Percentiles rank a stretch among this genome's conserved stretches.
phyloP scores from a whole-genome alignment of 2,888 invertebrate genomes.

The Leptinotarsa juncta region DNA sequence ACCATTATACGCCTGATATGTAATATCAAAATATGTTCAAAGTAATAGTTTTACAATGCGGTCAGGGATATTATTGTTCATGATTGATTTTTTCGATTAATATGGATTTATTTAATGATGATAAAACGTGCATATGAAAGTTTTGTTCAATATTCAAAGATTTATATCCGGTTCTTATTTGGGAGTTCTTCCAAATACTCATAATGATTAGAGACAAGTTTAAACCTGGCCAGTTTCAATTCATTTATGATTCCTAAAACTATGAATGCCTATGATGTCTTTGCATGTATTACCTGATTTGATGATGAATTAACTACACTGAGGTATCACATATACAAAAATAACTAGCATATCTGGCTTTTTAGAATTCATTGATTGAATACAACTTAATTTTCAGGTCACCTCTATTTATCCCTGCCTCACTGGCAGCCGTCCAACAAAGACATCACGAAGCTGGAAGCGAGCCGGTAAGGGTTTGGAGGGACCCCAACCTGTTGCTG shows the following conservation, averaged over 20 bases:
- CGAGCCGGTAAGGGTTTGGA: conserved; percentile 68
- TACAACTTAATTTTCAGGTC: conserved; percentile 50
- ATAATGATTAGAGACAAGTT: too few species aligned
- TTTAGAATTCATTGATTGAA: too few species aligned
- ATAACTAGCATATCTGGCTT: neutral
- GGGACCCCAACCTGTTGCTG: conserved; percentile 70
- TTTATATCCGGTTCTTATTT: too few species aligned
- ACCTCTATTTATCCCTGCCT: conserved; percentile 57
- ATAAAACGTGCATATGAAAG: too few species aligned
- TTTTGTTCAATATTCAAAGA: too few species aligned
- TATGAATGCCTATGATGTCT: neutral
- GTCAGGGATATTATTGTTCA: neutral
- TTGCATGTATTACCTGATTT: conserved; percentile 22
- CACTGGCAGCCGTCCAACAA: conserved; percentile 37
- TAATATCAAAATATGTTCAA: too few species aligned
- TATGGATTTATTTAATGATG: too few species aligned
- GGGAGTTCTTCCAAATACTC: too few species aligned
- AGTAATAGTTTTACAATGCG: neutral
- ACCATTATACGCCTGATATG: too few species aligned
- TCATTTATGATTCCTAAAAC: neutral
- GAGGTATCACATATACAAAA: neutral
- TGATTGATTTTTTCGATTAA: neutral
- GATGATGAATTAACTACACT: neutral
- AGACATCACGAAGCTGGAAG: conserved; percentile 41
- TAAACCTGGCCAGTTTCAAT: too few species aligned